phyloP scores from a whole-genome alignment of 2,888 invertebrate genomes.

The Drosophila suboccidentalis region DNA sequence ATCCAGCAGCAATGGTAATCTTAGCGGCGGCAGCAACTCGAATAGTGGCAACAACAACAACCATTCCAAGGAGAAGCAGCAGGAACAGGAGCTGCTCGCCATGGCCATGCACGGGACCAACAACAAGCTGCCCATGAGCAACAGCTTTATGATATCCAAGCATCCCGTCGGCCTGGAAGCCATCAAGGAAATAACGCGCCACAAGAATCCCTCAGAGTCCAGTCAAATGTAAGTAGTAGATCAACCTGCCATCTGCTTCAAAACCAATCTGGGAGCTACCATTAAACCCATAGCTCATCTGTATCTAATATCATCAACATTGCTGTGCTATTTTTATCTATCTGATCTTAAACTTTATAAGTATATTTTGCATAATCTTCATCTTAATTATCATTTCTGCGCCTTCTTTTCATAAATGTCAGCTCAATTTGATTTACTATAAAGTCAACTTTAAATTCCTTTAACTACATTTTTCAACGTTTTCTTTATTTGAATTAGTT shows the following conservation, averaged over 20 bases:
- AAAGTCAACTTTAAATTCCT: background rate
- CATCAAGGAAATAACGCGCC: slow-evolving; percentile 91
- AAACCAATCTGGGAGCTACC: background rate
- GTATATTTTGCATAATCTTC: background rate
- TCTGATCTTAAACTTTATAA: no score
- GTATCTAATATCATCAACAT: slow-evolving; percentile 26
- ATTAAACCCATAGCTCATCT: slow-evolving; percentile 9
- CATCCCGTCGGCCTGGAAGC: slow-evolving; percentile 92
- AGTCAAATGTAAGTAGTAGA: slow-evolving; percentile 85
- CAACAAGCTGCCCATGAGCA: slow-evolving; percentile 84
- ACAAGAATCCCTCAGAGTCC: slow-evolving; percentile 87
- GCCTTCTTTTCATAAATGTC: background rate
- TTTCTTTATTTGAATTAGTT: background rate
- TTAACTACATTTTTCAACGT: background rate
- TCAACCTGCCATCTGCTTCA: background rate
- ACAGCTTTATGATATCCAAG: slow-evolving; percentile 85
- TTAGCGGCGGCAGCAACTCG: slow-evolving; percentile 82
- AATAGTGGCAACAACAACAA: slow-evolving; percentile 83
- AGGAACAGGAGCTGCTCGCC: slow-evolving; percentile 51
- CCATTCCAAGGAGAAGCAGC: slow-evolving; percentile 50
- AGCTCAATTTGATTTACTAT: background rate
- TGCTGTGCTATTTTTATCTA: background rate
- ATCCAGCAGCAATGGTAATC: slow-evolving; percentile 82
- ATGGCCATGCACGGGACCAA: slow-evolving; percentile 64
- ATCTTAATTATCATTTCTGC: background rate